Evolutionary conservation across 2,888 invertebrate species (phyloP).

Genomic region (Sycophila texana): DNA sequence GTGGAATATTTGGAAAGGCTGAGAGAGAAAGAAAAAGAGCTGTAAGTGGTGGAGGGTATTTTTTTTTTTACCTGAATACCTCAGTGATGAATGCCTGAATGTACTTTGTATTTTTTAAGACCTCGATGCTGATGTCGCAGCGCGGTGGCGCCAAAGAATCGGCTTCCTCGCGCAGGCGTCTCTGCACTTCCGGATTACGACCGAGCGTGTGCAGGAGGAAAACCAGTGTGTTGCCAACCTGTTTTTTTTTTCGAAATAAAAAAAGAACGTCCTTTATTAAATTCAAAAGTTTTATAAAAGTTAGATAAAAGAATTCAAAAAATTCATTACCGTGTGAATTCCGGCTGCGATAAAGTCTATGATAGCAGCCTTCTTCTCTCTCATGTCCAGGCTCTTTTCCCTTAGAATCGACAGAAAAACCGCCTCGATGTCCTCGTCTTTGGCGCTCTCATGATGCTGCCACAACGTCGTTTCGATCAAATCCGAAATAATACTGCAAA

Average conservation of each 20-base stretch:
- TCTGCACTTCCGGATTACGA: conserved; percentile 81
- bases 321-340: conserved; percentile 84
- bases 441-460: conserved; percentile 78
- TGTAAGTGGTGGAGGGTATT: no score
- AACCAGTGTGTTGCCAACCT: conserved; percentile 88
- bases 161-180: conserved; percentile 82
- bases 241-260: conserved; percentile 55
- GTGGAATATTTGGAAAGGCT: no score
- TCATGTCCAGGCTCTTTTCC: conserved; percentile 83
- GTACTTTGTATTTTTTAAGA: conserved; percentile 83
- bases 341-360: conserved; percentile 92
- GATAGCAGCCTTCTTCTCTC: conserved; percentile 89
- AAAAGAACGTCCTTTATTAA: neutral
- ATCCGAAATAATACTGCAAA: conserved; percentile 85
- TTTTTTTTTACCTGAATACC: conserved; percentile 79
- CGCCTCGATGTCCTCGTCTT: conserved; percentile 80
- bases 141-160: conserved; percentile 77
- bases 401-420: conserved; percentile 86
- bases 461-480: conserved; percentile 83
- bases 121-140: conserved; percentile 79
- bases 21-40: no score
- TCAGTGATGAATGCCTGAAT: conserved; percentile 88
- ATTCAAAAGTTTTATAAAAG: neutral
- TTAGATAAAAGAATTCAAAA: neutral
- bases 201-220: conserved; percentile 87